Percentiles rank a stretch among this genome's conserved stretches.
Conservation (phyloP, 2,888 invertebrate genomes). For the Drosophila maculinotata region DNA sequence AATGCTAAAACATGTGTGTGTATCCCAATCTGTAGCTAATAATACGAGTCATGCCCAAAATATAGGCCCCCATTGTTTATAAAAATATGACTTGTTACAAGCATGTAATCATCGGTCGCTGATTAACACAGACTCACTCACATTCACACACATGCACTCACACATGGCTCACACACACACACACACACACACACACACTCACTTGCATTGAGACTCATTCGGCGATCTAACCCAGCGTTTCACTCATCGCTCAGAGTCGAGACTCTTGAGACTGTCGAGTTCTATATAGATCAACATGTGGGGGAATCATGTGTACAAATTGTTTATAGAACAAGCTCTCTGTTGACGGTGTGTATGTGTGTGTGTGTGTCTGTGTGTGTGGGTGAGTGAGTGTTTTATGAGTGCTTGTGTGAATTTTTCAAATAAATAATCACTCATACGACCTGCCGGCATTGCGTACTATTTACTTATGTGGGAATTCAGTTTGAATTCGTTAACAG, state of each 20-base stretch:
- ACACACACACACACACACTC: constrained; percentile 1
- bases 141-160: neutral
- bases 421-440: constrained; percentile 69
- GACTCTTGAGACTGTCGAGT: constrained; percentile 10
- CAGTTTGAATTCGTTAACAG: constrained; percentile 76
- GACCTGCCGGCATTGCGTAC: constrained; percentile 68
- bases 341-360: constrained; percentile 17
- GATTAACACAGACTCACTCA: constrained; percentile 31
- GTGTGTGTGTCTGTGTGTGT: constrained; percentile 22
- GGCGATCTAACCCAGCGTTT: constrained; percentile 10
- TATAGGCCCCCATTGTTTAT: constrained; percentile 49
- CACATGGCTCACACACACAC: neutral
- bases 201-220: constrained; percentile 9
- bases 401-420: constrained; percentile 41
- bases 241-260: constrained; percentile 8
- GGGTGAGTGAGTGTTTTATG: constrained; percentile 39
- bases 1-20: too few species aligned
- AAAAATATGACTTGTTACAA: constrained; percentile 42
- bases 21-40: too few species aligned
- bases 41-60: constrained; percentile 22
- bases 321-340: constrained; percentile 36
- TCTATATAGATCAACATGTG: constrained; percentile 47
- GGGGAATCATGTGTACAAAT: constrained; percentile 7
- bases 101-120: constrained; percentile 45
- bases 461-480: constrained; percentile 71